phyloP scores from a whole-genome alignment of 2,888 invertebrate genomes.

The Noctua pronuba region DNA sequence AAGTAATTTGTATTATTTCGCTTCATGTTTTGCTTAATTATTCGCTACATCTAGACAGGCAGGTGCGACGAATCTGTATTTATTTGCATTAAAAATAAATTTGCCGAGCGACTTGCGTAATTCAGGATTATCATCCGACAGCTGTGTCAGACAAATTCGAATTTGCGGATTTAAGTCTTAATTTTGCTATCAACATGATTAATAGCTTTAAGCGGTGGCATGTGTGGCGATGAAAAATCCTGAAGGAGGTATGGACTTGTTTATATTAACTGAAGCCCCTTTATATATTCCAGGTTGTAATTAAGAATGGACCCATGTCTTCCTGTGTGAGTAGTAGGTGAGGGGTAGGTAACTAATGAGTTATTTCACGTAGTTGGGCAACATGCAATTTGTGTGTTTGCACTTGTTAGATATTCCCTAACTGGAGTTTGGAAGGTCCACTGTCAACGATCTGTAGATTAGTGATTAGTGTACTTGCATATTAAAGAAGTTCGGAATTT shows the following conservation, averaged over 20 bases:
- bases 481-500: not conserved
- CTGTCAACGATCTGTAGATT: not conserved
- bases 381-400: constrained; percentile 31
- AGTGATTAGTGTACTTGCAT: not conserved
- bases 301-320: constrained; percentile 47
- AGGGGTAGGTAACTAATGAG: constrained; percentile 50
- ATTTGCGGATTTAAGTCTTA: constrained; percentile 85
- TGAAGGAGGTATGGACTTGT: constrained; percentile 45
- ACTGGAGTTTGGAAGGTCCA: not conserved
- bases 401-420: constrained; percentile 13
- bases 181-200: constrained; percentile 82
- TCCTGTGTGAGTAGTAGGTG: constrained; percentile 24
- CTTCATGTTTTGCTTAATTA: constrained; percentile 87
- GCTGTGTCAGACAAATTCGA: constrained; percentile 85
- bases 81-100: constrained; percentile 89
- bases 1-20: constrained; percentile 88
- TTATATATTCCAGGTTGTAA: constrained; percentile 43
- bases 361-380: constrained; percentile 30
- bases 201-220: constrained; percentile 73
- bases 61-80: constrained; percentile 89
- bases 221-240: constrained; percentile 61
- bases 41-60: constrained; percentile 85
- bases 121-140: constrained; percentile 87
- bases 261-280: constrained; percentile 33
- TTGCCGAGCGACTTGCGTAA: constrained; percentile 84